Percentiles rank a stretch among this genome's conserved stretches.
Conservation (phyloP, 2,113 vertebrate genomes). For the Protobothrops flavoviridis region DNA sequence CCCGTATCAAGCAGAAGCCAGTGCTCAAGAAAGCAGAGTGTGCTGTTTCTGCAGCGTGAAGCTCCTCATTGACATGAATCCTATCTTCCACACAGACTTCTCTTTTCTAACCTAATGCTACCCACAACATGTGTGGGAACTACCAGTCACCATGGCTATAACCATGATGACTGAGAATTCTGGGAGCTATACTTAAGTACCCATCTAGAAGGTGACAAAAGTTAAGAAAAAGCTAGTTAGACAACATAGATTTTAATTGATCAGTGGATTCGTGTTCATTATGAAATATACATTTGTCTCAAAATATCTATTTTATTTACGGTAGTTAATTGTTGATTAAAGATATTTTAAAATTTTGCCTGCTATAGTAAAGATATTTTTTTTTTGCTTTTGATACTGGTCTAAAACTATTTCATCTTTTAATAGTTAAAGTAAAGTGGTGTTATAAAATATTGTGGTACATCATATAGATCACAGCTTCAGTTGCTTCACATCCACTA, state of each 20-base stretch:
- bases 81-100: neutral
- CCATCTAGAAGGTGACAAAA: neutral
- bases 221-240: neutral
- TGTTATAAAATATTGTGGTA: neutral
- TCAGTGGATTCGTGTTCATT: neutral
- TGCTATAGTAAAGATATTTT: neutral
- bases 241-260: no score
- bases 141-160: neutral
- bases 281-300: neutral
- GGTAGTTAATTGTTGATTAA: neutral
- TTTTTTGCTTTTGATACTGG: neutral
- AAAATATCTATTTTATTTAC: neutral
- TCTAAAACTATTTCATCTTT: conserved; percentile 25
- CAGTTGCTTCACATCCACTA: conserved; percentile 13
- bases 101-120: neutral
- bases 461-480: neutral
- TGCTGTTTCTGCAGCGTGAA: neutral
- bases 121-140: neutral
- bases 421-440: conserved; percentile 34
- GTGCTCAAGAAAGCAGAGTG: neutral
- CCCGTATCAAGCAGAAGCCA: neutral
- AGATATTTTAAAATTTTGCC: neutral
- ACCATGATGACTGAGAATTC: neutral
- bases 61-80: neutral
- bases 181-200: neutral